A percentile compares a stretch with the other conserved stretches of the same genome.
Conservation (phyloP, 2,113 vertebrate species). For the Indicator maculatus region DNA sequence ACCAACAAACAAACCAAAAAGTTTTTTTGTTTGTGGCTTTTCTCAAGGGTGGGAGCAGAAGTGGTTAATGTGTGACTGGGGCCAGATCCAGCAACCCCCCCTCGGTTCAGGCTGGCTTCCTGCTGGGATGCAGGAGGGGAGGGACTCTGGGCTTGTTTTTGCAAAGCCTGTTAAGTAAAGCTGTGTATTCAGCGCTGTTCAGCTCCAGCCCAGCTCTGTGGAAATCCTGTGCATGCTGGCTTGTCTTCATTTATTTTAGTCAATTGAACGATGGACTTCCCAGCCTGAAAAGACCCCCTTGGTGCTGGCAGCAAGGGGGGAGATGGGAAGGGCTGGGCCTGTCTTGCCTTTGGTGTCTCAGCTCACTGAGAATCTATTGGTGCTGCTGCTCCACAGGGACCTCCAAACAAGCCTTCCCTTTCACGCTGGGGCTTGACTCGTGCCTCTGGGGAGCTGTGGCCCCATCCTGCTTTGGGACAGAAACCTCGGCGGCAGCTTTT, state of each 20-base stretch:
- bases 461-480: background rate
- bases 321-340: rapidly evolving
- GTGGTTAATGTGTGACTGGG: background rate
- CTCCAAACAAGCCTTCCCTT: background rate
- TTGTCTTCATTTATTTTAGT: background rate
- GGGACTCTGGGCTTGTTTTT: background rate
- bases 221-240: slow-evolving; percentile 8
- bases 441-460: background rate
- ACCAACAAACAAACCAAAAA: too few relatives aligned
- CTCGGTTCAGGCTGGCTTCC: background rate
- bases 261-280: background rate
- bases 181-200: background rate
- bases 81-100: background rate
- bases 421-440: background rate
- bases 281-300: background rate
- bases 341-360: background rate
- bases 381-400: background rate
- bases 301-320: rapidly evolving
- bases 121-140: background rate
- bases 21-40: background rate
- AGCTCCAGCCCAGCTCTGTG: slow-evolving; percentile 35
- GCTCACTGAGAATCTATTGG: background rate
- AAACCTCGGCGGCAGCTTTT: background rate
- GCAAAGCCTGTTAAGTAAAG: background rate
- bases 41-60: background rate